Evolutionary conservation across 2,797 vertebrate genomes (phyloP).

Genomic region (Eulemur albifrons): DNA sequence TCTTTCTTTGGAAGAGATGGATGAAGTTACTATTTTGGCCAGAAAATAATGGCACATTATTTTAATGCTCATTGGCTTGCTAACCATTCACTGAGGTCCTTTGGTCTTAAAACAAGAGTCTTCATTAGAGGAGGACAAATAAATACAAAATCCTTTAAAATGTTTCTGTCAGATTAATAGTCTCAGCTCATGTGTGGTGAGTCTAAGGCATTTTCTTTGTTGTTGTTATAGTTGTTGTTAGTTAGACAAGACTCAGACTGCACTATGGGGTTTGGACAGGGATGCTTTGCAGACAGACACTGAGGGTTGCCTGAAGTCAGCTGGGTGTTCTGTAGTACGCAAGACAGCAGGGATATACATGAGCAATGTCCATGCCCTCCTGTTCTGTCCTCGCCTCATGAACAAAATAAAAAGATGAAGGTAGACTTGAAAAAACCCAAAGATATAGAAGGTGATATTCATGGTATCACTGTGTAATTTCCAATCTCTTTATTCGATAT

Average conservation of each 20-base stretch:
- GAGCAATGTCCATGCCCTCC: neutral
- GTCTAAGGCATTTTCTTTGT: neutral
- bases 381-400: neutral
- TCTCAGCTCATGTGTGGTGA: neutral
- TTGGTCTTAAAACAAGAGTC: neutral
- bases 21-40: slow-evolving; percentile 14
- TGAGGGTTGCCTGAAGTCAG: neutral
- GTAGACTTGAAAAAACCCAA: neutral
- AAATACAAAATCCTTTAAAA: neutral
- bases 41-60: neutral
- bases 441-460: neutral
- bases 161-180: neutral
- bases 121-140: neutral
- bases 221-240: neutral
- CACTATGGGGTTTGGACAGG: too few species aligned
- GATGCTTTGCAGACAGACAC: neutral
- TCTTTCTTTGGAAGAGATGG: neutral
- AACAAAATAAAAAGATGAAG: slow-evolving; percentile 7
- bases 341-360: neutral
- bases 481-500: neutral
- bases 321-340: neutral
- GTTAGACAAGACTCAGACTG: neutral
- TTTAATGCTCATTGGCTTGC: neutral
- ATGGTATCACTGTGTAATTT: neutral
- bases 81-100: neutral